Evolutionary conservation across 2,113 vertebrate species (phyloP).

Genomic region (Trachemys scripta): DNA sequence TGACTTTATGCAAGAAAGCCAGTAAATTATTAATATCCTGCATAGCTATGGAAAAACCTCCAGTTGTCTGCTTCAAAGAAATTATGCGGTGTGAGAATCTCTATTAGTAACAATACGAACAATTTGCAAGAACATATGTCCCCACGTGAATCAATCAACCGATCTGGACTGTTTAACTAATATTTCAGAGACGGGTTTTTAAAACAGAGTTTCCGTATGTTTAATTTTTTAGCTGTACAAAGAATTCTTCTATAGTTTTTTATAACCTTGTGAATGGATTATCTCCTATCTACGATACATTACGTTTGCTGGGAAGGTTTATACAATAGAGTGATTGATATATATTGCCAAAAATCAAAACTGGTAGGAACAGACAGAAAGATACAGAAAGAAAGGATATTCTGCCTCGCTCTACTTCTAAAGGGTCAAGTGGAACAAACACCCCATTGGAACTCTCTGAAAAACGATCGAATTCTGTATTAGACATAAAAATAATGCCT

Average conservation of each 20-base stretch:
- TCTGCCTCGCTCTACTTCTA: neutral
- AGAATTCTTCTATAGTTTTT: conserved; percentile 25
- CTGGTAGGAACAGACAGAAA: neutral
- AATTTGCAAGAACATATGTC: conserved; percentile 73
- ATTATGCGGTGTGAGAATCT: conserved; percentile 67
- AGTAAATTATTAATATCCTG: conserved; percentile 73
- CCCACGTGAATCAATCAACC: conserved; percentile 64
- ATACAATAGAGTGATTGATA: neutral
- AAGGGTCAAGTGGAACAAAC: neutral
- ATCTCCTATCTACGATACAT: neutral
- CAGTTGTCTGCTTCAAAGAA: conserved; percentile 58
- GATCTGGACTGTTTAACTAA: conserved; percentile 71
- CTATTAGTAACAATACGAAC: conserved; percentile 70
- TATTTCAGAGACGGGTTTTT: conserved; percentile 63
- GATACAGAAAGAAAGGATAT: conserved; percentile 1
- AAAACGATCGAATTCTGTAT: neutral
- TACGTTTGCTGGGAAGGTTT: neutral
- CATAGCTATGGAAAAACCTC: conserved; percentile 62
- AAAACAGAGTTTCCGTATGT: conserved; percentile 64
- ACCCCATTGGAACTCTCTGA: neutral
- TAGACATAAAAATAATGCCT: accelerated
- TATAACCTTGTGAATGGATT: conserved; percentile 32
- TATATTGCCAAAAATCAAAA: accelerated
- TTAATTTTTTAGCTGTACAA: conserved; percentile 46
- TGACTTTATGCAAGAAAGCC: conserved; percentile 56